Base-by-base conservation (phyloP, 2,113 vertebrate species). In the Balaeniceps rex region DNA sequence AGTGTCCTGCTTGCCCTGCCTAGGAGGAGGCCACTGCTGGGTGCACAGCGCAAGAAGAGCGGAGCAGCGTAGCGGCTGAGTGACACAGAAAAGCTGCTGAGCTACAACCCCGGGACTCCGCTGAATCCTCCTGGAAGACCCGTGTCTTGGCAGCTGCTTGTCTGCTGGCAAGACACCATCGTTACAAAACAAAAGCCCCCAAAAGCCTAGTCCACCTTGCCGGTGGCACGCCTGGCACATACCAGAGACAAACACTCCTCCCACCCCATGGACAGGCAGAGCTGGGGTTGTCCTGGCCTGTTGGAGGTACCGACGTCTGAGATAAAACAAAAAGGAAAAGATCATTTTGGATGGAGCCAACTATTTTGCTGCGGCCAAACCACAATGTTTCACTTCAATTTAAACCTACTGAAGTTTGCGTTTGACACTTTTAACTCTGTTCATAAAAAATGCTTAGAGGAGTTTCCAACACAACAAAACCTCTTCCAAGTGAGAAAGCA, bases 181-280 rank as follows among this genome's bases (percentile, higher is more conserved):
- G 0, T 51, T 29, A 54, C 26, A n/a, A 63, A 68, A 47, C 0
- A 1, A 51, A 78, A 82, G 34, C 24, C 49, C 36, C 49, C 80
- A 44, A 38, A 79, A 75, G 58, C 42, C 10, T 25, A 12, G 12
- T 38, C 49, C 51, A 33, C 71, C 54, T 52, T 47, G 49, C 8
- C 3, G 0, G 25, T 10, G 9, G 38, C 52, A 34, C 1, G 0
- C 4, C 31, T 44, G 36, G 51, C 24, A 61, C 3, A 0, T 3
- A 8, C 3, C 1, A 3, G 57, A 51, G 54, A 54, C 31, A 64
- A 69, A 25, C 46, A 24, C 64, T 36, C 22, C 42, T 47, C 24
- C 28, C 31, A 38, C 9, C 12, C 6, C 0, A 7, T 6, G 26
- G 18, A 34, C 52, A 51, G 47, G 63, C 57, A 80, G 31, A 75